A percentile compares a stretch with the other conserved stretches of the same genome.
Evolutionary conservation across 2,113 vertebrate genomes (phyloP).

Genomic region (Dinomys branickii): DNA sequence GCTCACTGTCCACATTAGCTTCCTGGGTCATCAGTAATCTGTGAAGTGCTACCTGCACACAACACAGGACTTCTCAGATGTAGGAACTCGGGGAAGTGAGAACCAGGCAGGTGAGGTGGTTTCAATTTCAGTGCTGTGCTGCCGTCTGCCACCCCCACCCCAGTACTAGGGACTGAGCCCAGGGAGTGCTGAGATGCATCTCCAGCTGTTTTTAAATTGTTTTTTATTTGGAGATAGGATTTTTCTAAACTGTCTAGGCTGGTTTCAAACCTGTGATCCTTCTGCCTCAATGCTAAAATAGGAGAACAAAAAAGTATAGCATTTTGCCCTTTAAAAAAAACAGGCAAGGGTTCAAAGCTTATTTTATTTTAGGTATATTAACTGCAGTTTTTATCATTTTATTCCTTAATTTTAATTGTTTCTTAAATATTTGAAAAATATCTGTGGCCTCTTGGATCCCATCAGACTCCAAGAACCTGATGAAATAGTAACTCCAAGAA

Average conservation of each 20-base stretch:
- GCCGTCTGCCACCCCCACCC: neutral
- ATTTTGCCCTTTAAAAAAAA: neutral
- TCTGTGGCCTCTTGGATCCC: neutral
- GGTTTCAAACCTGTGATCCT: neutral
- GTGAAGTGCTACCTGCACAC: too few relatives aligned
- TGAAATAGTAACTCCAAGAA: constrained; percentile 7
- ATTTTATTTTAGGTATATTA: constrained; percentile 17
- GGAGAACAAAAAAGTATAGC: neutral
- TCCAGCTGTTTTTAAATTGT: neutral
- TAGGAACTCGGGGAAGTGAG: neutral
- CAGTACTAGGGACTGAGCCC: neutral
- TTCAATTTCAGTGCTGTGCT: neutral
- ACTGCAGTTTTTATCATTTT: neutral
- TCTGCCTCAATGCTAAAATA: neutral
- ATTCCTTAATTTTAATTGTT: constrained; percentile 15
- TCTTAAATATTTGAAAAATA: constrained; percentile 2
- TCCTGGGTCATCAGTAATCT: neutral
- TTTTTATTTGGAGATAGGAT: neutral
- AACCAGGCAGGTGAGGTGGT: neutral
- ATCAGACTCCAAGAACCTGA: neutral
- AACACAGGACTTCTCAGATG: neutral
- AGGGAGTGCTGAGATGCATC: neutral
- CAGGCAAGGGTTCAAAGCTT: neutral
- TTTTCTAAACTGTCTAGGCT: too few relatives aligned
- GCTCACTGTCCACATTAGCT: too few relatives aligned